Evolutionary conservation across 2,888 invertebrate species (phyloP), one percentile per base, ranked within the genome.

Genomic region (Adineta ricciae): DNA sequence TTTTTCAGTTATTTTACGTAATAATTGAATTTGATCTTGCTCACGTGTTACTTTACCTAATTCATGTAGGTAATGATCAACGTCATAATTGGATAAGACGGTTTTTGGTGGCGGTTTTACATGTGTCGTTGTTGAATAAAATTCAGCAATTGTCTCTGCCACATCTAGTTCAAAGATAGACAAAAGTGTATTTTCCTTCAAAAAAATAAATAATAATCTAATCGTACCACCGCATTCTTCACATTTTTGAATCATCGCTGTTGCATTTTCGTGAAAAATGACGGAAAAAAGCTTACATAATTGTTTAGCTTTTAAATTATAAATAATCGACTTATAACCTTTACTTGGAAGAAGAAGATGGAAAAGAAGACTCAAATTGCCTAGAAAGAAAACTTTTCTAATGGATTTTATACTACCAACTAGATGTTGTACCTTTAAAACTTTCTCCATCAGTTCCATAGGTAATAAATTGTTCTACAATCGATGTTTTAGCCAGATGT

Each of bases 241-340:
- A 87, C 96, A 92, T 91, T 96, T 93, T 87, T 94, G 93, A 16
- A 95, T 90, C 95, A 97, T 96, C 82, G 93, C 94, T 87, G 94
- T 93, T 86, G 93, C 93, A 90, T 94, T 93, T 0, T 92, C 92
- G 5, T 92, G 91, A 87, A 96, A 94, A 86, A 96, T 93, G 91
- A 92, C 88, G 82, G 95, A 94, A 89, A 96, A 96, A 82, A 96
- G 90, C 91, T 97, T 96, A 0, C 96, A 92, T 84, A 97, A 92
- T 89, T 96, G 96, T 90, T 96, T 96, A 89, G 94, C 95, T 91
- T 96, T 95, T 83, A 97, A 91, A 91, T 97, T 96, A 89, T 96
- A 97, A 52, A 96, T 93, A 56, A 41, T 41, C n/a, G 78, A 78
- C 41, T 83, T 46, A 56, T 84, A 73, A 19, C 73, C 82, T 52